A percentile compares a stretch with the other conserved stretches of the same genome.
These are phyloP conservation scores for Hyperoodon ampullatus DNA, from an alignment of 2,113 vertebrate genomes.

Conservation along the genomic window DNA sequence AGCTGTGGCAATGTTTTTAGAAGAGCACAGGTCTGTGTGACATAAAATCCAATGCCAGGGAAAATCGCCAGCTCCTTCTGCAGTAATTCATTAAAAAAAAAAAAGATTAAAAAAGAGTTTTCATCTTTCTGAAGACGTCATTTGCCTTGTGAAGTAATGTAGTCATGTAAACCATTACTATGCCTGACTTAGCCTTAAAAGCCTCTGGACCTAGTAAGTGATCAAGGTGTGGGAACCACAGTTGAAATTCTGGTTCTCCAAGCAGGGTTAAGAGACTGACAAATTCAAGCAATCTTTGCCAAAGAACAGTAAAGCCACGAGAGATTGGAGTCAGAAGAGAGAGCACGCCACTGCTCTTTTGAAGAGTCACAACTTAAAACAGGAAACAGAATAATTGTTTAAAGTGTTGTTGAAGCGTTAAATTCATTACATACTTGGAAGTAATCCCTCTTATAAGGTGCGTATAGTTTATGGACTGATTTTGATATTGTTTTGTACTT, in stretches of 20 bases:
- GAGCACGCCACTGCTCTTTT: not conserved
- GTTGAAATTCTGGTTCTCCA: slow-evolving; percentile 16
- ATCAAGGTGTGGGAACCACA: slow-evolving; percentile 50
- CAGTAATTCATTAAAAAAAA: slow-evolving; percentile 36
- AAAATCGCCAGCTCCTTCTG: slow-evolving; percentile 57
- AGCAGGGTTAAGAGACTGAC: not conserved
- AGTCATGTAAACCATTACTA: slow-evolving; percentile 56
- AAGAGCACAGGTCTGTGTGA: slow-evolving; percentile 45
- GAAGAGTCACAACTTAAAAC: slow-evolving; percentile 23
- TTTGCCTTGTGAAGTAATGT: slow-evolving; percentile 56
- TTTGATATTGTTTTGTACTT: not conserved
- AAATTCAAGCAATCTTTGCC: slow-evolving; percentile 19
- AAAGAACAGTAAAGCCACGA: slow-evolving; percentile 18
- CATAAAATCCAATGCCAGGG: slow-evolving; percentile 61
- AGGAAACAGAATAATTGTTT: slow-evolving; percentile 4
- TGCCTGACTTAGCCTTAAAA: slow-evolving; percentile 67
- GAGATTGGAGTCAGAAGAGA: not conserved
- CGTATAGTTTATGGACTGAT: not conserved
- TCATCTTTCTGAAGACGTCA: slow-evolving; percentile 52
- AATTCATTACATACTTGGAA: not conserved
- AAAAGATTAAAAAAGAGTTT: slow-evolving; percentile 18
- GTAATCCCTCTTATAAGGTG: not conserved
- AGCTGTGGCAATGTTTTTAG: slow-evolving; percentile 63
- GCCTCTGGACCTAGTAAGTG: slow-evolving; percentile 5
- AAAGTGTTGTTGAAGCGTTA: not conserved